Percentiles rank a stretch among this genome's conserved stretches.
phyloP scores from a whole-genome alignment of 2,888 invertebrate species.

The Sarcophaga carnaria region DNA sequence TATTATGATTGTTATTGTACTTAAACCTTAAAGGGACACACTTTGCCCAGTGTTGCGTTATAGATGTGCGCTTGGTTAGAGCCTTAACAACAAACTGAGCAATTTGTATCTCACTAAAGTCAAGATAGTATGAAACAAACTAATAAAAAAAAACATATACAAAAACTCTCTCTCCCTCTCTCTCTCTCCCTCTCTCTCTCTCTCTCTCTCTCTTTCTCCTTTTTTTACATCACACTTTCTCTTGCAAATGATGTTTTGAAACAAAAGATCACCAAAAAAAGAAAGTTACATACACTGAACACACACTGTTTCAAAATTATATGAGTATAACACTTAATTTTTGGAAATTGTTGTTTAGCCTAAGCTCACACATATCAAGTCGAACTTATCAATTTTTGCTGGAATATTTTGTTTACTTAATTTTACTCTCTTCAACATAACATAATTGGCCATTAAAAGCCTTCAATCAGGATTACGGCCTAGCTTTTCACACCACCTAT shows the following conservation, averaged over 20 bases:
- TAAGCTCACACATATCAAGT: no score
- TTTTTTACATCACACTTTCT: not conserved
- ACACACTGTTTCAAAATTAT: no score
- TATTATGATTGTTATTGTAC: not conserved
- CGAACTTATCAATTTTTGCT: no score
- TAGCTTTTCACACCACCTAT: no score
- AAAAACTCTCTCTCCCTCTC: not conserved
- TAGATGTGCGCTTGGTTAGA: not conserved
- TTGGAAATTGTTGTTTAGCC: no score
- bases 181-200: not conserved
- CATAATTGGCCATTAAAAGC: no score
- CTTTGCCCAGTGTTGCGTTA: conserved; percentile 79
- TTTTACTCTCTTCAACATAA: not conserved
- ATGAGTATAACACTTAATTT: no score
- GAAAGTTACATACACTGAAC: no score
- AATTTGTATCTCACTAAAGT: conserved; percentile 74
- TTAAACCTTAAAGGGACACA: conserved; percentile 75
- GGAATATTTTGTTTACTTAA: not conserved
- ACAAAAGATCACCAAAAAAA: no score
- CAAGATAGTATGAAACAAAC: not conserved
- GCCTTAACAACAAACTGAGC: conserved; percentile 75
- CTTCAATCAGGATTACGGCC: no score
- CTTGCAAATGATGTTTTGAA: not conserved
- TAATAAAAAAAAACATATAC: not conserved
- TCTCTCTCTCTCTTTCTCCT: not conserved